Conservation (phyloP, 2,113 vertebrate genomes). For the Dromas ardeola region DNA sequence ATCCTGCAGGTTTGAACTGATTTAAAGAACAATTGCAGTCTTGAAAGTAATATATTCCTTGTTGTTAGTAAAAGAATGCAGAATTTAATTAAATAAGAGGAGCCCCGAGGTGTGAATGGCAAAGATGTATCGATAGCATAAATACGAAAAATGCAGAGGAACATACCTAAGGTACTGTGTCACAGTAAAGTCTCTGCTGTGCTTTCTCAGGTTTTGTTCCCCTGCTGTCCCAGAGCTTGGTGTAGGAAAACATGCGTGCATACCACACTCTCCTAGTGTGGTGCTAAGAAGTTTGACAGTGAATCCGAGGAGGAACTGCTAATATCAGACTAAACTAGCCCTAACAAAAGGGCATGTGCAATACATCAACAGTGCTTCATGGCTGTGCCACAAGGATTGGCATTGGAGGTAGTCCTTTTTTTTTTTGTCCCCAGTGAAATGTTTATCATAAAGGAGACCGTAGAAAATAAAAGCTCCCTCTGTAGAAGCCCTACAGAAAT, state of each 20-base stretch:
- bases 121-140: background rate
- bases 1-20: background rate
- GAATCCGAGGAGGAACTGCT: background rate
- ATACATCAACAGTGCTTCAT: background rate
- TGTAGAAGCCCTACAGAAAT: background rate
- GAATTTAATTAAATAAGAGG: background rate
- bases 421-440: background rate
- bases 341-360: background rate
- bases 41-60: background rate
- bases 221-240: background rate
- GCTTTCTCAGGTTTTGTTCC: background rate
- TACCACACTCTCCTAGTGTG: background rate
- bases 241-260: background rate
- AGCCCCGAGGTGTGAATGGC: background rate
- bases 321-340: background rate
- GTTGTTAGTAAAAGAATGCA: background rate
- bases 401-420: conserved; percentile 19
- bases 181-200: background rate
- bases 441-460: background rate
- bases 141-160: background rate
- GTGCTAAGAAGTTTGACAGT: background rate
- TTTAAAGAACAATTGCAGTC: background rate
- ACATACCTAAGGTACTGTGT: background rate
- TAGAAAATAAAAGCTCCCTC: background rate
- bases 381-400: background rate